These are phyloP conservation scores for Saccostrea cuccullata DNA, from an alignment of 1,140 invertebrate genomes.

Conservation along the genomic window DNA sequence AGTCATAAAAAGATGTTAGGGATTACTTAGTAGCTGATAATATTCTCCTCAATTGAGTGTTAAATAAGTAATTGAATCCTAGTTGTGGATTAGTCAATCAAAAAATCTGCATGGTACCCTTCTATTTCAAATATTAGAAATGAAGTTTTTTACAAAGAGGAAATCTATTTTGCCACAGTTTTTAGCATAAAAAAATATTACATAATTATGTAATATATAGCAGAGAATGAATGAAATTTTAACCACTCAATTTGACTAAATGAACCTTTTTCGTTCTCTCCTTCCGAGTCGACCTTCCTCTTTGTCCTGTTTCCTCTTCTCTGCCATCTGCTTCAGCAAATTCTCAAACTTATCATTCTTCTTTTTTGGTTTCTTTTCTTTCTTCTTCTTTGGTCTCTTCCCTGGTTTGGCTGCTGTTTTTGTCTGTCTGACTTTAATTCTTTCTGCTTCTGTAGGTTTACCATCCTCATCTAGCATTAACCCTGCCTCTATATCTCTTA, in stretches of 20 bases:
- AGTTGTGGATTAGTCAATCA: too few species aligned
- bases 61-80: too few species aligned
- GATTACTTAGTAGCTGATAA: neutral
- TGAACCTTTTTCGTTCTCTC: constrained; percentile 47
- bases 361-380: constrained; percentile 40
- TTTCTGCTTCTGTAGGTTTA: constrained; percentile 60
- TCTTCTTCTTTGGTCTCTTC: constrained; percentile 54
- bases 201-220: too few species aligned
- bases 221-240: too few species aligned
- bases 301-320: constrained; percentile 52
- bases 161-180: too few species aligned
- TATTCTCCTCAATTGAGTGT: too few species aligned
- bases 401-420: constrained; percentile 35
- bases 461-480: constrained; percentile 65
- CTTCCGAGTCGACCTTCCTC: neutral
- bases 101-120: too few species aligned
- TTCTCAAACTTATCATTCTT: constrained; percentile 42
- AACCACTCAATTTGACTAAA: too few species aligned
- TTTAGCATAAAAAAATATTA: too few species aligned
- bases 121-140: too few species aligned
- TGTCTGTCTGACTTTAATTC: constrained; percentile 55
- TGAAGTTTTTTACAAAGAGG: too few species aligned
- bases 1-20: neutral
- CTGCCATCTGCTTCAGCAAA: constrained; percentile 53
- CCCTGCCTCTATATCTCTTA: constrained; percentile 62